Evolutionary conservation across 2,797 vertebrate genomes (phyloP), one percentile per base, ranked within the genome.

Genomic region (Yasuhikotakia modesta): DNA sequence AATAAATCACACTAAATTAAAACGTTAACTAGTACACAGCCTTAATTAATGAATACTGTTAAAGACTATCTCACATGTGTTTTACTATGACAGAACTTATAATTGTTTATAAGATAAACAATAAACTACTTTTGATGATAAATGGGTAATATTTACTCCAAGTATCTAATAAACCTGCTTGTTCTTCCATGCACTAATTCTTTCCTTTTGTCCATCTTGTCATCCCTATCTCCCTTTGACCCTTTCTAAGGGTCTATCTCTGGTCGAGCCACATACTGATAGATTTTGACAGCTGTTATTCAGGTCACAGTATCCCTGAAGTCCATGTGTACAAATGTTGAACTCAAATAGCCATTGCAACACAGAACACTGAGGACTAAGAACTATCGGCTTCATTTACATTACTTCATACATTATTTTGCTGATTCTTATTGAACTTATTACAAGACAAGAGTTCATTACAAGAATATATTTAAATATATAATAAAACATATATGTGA

Each of bases 211-310:
- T 43, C 46, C 65, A 63, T 63, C 50, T 70, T 71, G 27, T 57
- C 50, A 53, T 78, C 50, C 19, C 35, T 48, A 53, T 78, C 76
- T 45, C 50, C 48, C 58, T 78, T 71, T 45, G 76, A 70, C 68
- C 32, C 67, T 63, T n/a, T 61, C 66, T 70, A 35, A 78, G 58
- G 60, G 63, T 64, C 76, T 45, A 55, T 78, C 68, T 32, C 60
- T 71, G 68, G 68, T 71, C 13, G 24, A 78, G 68, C 11, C 68
- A 65, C 76, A 78, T 57, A 48, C 68, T 65, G 60, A 65, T 71
- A 78, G 76, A 71, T 78, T 78, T 78, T 78, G 60, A 78, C 76
- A 78, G 76, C 76, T 78, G 76, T 78, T 78, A 78, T 78, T 35
- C 76, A 78, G 76, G 76, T 78, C 76, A 78, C 60, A 55, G 68